Evolutionary conservation across 2,888 invertebrate genomes (phyloP).

Genomic region (Philaethria dido): DNA sequence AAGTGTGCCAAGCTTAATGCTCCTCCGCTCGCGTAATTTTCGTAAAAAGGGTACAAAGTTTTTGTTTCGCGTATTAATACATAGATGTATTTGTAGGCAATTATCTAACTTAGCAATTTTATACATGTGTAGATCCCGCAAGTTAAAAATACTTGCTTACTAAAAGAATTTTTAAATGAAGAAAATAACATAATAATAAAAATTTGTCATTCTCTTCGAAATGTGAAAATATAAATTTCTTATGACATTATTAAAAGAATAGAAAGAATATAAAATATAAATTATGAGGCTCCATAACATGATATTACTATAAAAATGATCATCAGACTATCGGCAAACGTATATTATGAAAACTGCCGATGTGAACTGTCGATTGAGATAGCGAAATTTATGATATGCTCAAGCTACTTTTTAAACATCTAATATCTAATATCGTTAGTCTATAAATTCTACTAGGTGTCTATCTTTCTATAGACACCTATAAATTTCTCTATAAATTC

Average conservation of each 20-base stretch:
- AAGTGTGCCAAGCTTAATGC: too few species aligned
- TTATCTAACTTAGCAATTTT: too few species aligned
- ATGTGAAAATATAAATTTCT: not conserved
- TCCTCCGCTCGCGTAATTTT: too few species aligned
- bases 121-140: not conserved
- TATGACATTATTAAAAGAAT: not conserved
- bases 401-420: constrained; percentile 1
- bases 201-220: not conserved
- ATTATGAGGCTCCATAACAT: not conserved
- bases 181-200: not conserved
- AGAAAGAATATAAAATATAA: not conserved
- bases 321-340: not conserved
- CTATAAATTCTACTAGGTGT: too few species aligned
- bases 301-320: not conserved
- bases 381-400: not conserved
- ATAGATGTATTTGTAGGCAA: too few species aligned
- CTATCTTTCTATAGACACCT: too few species aligned
- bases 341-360: constrained; percentile 14
- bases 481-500: too few species aligned
- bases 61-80: too few species aligned
- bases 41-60: too few species aligned
- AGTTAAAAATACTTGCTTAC: not conserved
- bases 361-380: not conserved
- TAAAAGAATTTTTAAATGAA: not conserved
- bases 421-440: too few species aligned